Percentiles rank a stretch among this genome's conserved stretches.
These are phyloP conservation scores for Pterophyllum scalare DNA, from an alignment of 2,113 vertebrate species.

Conservation along the genomic window DNA sequence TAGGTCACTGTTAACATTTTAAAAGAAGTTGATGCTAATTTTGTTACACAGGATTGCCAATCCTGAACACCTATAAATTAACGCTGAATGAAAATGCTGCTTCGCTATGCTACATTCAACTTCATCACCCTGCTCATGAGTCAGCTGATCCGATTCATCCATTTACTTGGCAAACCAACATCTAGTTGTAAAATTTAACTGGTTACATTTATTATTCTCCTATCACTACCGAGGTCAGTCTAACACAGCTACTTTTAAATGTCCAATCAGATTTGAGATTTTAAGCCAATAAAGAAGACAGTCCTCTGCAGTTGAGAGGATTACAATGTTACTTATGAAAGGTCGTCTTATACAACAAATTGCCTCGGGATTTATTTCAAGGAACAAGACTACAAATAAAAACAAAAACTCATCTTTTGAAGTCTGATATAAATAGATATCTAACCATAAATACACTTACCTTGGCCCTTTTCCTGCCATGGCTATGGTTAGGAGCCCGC, in stretches of 20 bases:
- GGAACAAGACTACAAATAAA: constrained; percentile 1
- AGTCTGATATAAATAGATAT: not conserved
- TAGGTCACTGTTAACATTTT: not conserved
- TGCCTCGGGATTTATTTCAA: not conserved
- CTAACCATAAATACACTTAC: constrained; percentile 74
- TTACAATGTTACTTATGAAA: constrained; percentile 38
- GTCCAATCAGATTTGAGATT: constrained; percentile 11
- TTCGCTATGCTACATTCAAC: not conserved
- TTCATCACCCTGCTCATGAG: not conserved
- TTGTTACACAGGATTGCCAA: no score
- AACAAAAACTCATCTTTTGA: not conserved
- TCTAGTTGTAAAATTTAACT: not conserved
- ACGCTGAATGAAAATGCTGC: not conserved
- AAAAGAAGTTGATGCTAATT: no score
- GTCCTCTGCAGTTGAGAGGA: constrained; percentile 41
- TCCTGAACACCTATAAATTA: no score
- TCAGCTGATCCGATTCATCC: not conserved
- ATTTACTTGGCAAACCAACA: not conserved
- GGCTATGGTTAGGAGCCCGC: constrained; percentile 90
- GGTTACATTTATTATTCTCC: not conserved
- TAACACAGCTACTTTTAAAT: constrained; percentile 14
- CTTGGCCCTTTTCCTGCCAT: constrained; percentile 96
- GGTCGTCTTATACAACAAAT: constrained; percentile 14
- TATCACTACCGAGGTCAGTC: not conserved
- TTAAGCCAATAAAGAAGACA: constrained; percentile 20